These are phyloP conservation scores for Misgurnus mizolepis DNA, from an alignment of 2,113 vertebrate genomes.

Conservation along the genomic window DNA sequence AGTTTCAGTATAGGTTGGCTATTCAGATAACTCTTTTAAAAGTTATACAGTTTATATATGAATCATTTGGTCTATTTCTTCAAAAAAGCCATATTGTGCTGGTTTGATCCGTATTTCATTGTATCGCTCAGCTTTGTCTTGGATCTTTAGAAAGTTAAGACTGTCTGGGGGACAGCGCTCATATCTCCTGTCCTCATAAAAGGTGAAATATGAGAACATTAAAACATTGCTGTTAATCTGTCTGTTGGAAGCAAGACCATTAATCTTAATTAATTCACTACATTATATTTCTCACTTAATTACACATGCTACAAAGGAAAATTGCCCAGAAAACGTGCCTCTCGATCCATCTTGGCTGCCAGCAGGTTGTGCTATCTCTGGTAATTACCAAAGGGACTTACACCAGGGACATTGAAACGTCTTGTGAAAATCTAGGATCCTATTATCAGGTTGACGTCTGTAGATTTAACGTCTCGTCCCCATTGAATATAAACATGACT, in stretches of 20 bases:
- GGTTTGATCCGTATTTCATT: not conserved
- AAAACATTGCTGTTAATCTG: slow-evolving; percentile 72
- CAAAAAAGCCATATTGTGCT: not conserved
- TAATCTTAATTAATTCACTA: slow-evolving; percentile 77
- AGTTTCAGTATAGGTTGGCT: not conserved
- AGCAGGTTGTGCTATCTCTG: slow-evolving; percentile 64
- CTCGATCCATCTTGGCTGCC: slow-evolving; percentile 69
- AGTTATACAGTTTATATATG: not conserved
- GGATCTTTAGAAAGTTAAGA: slow-evolving; percentile 32
- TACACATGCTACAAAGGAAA: slow-evolving; percentile 75
- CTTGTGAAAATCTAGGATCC: slow-evolving; percentile 37
- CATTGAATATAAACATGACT: slow-evolving; percentile 3
- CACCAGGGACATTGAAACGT: slow-evolving; percentile 55
- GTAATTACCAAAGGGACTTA: slow-evolving; percentile 72
- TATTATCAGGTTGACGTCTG: slow-evolving; percentile 30
- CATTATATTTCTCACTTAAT: slow-evolving; percentile 77
- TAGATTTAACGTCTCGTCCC: slow-evolving; percentile 17
- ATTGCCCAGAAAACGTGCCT: slow-evolving; percentile 74
- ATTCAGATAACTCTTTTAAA: not conserved
- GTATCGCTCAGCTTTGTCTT: not conserved
- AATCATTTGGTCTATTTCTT: not conserved
- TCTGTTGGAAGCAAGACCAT: slow-evolving; percentile 71
- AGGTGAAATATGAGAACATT: slow-evolving; percentile 68
- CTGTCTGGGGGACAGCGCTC: slow-evolving; percentile 38
- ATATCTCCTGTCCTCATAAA: slow-evolving; percentile 56